Percentiles rank a stretch among this genome's conserved stretches.
phyloP scores from a whole-genome alignment of 1,140 invertebrate species.

The Pinna nobilis region DNA sequence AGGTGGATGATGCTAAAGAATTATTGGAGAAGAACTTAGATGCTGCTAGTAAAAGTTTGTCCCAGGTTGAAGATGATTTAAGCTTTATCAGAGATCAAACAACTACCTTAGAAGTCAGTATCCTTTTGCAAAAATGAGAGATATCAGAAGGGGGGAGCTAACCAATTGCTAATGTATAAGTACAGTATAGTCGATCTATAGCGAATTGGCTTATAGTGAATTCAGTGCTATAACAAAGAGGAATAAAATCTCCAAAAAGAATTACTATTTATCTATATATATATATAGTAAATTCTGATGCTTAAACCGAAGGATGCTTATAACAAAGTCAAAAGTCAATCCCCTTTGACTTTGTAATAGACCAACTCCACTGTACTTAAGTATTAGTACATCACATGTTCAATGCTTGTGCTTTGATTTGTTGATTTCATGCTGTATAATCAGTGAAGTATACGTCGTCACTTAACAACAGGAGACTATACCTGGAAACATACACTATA shows the following conservation, averaged over 20 bases:
- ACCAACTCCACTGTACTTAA: not conserved
- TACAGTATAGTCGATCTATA: no score
- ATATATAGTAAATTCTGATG: no score
- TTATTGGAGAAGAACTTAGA: conserved; percentile 92
- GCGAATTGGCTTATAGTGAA: no score
- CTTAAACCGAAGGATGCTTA: no score
- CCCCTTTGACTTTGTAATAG: no score
- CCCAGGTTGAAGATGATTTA: conserved; percentile 91
- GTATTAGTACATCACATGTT: not conserved
- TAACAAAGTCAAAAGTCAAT: no score
- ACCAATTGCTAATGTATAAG: no score
- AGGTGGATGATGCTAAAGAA: conserved; percentile 91
- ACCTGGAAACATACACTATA: not conserved
- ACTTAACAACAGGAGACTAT: no score
- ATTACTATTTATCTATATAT: no score
- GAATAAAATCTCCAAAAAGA: no score
- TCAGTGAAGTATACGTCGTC: not conserved
- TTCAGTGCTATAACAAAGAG: no score
- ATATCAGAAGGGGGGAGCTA: no score
- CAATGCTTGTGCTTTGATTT: not conserved
- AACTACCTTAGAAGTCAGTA: conserved; percentile 97
- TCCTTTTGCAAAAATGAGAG: conserved; percentile 60
- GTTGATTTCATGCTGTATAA: not conserved
- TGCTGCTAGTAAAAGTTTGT: conserved; percentile 89
- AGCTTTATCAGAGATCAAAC: conserved; percentile 96